Conservation (phyloP, 2,888 invertebrate genomes). For the Tinea trinotella region DNA sequence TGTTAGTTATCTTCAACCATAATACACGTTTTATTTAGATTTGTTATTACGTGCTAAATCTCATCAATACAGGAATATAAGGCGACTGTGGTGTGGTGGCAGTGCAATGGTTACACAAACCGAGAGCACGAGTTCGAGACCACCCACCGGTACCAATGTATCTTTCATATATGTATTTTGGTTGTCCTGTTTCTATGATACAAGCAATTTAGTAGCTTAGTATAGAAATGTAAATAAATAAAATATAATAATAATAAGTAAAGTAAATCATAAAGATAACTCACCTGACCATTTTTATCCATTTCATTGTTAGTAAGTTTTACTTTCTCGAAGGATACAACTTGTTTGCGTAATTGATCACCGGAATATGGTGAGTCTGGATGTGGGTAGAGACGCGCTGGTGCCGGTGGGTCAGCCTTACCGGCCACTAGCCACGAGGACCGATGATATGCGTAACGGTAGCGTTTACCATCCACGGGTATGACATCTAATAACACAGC, state of each 20-base stretch:
- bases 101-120: too few species aligned
- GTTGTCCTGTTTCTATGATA: too few species aligned
- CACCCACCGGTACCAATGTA: too few species aligned
- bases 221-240: neutral
- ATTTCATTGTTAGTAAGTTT: constrained; percentile 98
- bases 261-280: too few species aligned
- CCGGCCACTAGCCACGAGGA: constrained; percentile 98
- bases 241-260: neutral
- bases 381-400: constrained; percentile 93
- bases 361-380: constrained; percentile 97
- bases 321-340: constrained; percentile 98
- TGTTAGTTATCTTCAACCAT: too few species aligned
- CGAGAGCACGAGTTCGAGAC: too few species aligned
- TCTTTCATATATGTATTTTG: too few species aligned
- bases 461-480: constrained; percentile 96
- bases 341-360: constrained; percentile 95
- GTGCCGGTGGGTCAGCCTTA: constrained; percentile 97
- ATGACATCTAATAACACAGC: constrained; percentile 96
- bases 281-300: constrained; percentile 95
- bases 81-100: too few species aligned
- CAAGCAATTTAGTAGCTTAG: too few species aligned
- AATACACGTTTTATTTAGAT: too few species aligned
- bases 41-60: too few species aligned
- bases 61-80: too few species aligned
- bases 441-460: constrained; percentile 98